These are phyloP conservation scores for Micromesistius poutassou DNA, from an alignment of 2,797 vertebrate species.

Conservation along the genomic window DNA sequence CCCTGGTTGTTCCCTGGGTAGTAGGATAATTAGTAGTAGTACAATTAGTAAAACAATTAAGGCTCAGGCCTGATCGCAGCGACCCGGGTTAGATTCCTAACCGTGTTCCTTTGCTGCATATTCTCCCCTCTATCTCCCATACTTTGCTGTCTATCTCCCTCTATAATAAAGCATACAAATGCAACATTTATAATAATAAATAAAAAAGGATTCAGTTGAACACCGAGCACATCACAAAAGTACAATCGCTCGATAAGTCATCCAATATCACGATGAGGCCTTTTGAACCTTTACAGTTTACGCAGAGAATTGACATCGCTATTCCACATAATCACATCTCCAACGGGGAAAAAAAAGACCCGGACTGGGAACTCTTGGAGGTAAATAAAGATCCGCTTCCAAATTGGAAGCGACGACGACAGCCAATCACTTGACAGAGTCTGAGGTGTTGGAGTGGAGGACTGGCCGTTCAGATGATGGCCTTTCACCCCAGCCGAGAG, in stretches of 20 bases:
- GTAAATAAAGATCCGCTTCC: conserved; percentile 20
- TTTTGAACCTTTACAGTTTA: neutral
- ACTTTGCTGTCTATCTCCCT: no score
- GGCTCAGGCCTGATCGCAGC: no score
- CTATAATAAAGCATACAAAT: no score
- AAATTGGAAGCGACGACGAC: conserved; percentile 18
- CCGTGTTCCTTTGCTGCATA: no score
- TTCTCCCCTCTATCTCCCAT: no score
- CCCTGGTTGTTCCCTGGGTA: no score
- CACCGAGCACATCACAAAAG: neutral
- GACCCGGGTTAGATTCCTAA: no score
- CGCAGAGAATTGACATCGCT: neutral
- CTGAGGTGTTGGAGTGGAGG: conserved; percentile 28
- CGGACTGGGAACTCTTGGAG: neutral
- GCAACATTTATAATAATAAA: no score
- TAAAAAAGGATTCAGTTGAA: neutral
- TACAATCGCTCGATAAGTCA: neutral
- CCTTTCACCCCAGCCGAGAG: conserved; percentile 50
- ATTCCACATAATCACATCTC: neutral
- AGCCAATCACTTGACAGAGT: conserved; percentile 44
- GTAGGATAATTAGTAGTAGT: no score
- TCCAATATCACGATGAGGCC: no score
- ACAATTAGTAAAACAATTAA: no score
- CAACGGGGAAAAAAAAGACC: neutral
- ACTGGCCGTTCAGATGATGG: conserved; percentile 56